Base-by-base conservation (phyloP, 2,797 vertebrate species). In the Esox masquinongy region DNA sequence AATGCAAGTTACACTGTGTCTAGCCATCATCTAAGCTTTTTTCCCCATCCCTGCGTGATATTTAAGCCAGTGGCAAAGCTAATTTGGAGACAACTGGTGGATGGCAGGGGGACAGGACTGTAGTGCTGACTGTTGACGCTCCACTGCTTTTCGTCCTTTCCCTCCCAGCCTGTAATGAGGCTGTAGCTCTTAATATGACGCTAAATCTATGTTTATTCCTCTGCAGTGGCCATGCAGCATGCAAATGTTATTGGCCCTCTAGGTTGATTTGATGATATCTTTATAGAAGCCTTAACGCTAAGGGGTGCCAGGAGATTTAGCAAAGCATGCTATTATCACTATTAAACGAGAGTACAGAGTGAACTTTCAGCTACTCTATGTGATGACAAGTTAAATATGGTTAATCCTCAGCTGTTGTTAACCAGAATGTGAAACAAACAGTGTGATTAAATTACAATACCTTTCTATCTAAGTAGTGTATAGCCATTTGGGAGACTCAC, bases 131-230 rank as follows among this genome's bases (percentile, higher is more conserved):
- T 17, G 39, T 12, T 26, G 50, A 47, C 9, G 49, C 34, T 64
- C 67, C 69, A 31, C 8, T 61, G 74, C 43, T 49, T 56, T 53
- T 17, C n/a, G 43, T 16, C 34, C n/a, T 49, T 56, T 39, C 16
- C 34, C 59, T 16, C 51, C n/a, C 26, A 31, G 29, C n/a, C 29
- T 76, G 47, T 76, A 76, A 63, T 76, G 26, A 64, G 75, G 17
- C 24, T 70, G 67, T 19, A 39, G 51, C 53, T 63, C 70, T 71
- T 72, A 43, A 16, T 56, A n/a, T 2, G 56, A 71, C 43, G 69
- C 70, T 64, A 71, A 76, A 76, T 76, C 75, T 64, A 43, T 17
- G 39, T 77, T 77, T 64, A 76, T 76, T 70, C 31, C 73, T 76
- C 67, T 72, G 56, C 59, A 64, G 39, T 72, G 53, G 36, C 56